phyloP scores from a whole-genome alignment of 2,797 vertebrate genomes.

The Trichosurus vulpecula region DNA sequence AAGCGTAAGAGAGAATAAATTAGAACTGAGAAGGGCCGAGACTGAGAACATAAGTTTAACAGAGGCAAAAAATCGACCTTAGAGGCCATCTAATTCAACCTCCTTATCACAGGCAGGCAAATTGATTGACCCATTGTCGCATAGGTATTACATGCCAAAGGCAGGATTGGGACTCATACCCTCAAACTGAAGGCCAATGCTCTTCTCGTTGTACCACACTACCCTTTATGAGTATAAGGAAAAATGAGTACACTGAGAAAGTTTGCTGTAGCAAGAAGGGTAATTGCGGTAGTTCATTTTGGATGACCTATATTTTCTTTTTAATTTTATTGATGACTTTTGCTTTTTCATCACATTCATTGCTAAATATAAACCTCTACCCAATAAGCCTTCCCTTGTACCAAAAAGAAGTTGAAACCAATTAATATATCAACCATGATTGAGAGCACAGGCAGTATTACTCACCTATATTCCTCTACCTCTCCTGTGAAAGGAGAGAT shows the following conservation, averaged over 20 bases:
- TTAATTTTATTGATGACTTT: not conserved
- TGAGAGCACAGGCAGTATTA: not conserved
- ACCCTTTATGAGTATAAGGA: not conserved
- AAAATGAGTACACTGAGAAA: not conserved
- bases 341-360: not conserved
- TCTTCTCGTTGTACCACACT: not conserved
- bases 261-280: not conserved
- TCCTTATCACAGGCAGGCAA: not conserved
- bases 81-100: not conserved
- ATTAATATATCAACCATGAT: not conserved
- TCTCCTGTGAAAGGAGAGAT: not conserved
- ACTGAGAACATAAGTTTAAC: not conserved
- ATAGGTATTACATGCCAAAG: not conserved
- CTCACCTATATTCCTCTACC: not conserved
- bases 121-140: not conserved
- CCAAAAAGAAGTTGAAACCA: not conserved
- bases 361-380: not conserved
- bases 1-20: not conserved
- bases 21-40: not conserved
- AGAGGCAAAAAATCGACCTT: not conserved
- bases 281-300: not conserved
- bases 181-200: not conserved
- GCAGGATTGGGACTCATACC: not conserved
- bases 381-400: not conserved
- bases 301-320: not conserved